Evolutionary conservation across 2,888 invertebrate species (phyloP), one percentile per base, ranked within the genome.

Genomic region (Protodeltote pygarga): DNA sequence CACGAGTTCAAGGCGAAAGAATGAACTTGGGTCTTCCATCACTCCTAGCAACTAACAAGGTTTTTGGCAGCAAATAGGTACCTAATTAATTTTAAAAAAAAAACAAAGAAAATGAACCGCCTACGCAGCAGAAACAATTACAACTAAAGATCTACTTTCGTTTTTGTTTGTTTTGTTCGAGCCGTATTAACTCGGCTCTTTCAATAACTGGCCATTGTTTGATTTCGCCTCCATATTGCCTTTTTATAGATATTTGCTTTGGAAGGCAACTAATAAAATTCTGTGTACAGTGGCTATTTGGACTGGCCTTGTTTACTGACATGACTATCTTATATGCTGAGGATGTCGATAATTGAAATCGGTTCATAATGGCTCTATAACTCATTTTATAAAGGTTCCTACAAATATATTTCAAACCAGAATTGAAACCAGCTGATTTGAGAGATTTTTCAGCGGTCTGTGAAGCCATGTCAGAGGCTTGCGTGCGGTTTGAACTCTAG

Each of bases 131-230:
- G 5, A 0, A 3, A 46, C 42, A 48, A 59, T 59, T 54, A 25
- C 20, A 46, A 33, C 23, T 3, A 24, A 28, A 49, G 24, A 21
- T 29, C 31, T 49, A 34, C 20, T 21, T 21, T 46, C 8, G 33
- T 33, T 33, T 45, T 44, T 58, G 23, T 59, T 53, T 52, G 34
- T 50, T 46, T 39, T 33, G 28, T 45, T 54, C 33, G 49, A 52
- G 32, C 27, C 31, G 15, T 67, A 47, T 74, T 74, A 73, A 58
- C 41, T 42, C 47, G 23, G 33, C 32, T 13, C 41, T 62, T 65
- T 51, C 72, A 75, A 75, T 75, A 75, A 58, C 39, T 48, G 25
- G 31, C 29, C 49, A 29, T 59, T 75, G 68, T 73, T 74, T 63
- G 63, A 55, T 59, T 59, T 59, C 32, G 44, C 27, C 45, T 41